These are phyloP conservation scores for Galerucella nymphaeae DNA, from an alignment of 2,888 invertebrate genomes.

Conservation along the genomic window DNA sequence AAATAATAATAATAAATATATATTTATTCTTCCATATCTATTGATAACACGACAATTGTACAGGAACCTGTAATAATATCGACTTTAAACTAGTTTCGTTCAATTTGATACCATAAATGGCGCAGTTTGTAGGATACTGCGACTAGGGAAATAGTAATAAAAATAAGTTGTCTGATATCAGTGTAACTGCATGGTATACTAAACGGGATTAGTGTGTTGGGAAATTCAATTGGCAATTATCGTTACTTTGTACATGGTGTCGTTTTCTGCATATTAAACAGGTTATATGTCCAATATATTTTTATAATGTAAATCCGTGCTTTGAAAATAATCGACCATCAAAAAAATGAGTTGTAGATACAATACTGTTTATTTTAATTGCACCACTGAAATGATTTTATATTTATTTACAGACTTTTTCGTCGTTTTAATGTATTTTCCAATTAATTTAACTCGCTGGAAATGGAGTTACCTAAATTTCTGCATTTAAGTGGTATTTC, in stretches of 20 bases:
- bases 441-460: neutral
- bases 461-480: conserved; percentile 7
- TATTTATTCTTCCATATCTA: too few relatives aligned
- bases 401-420: too few relatives aligned
- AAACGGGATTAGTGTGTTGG: neutral
- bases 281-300: neutral
- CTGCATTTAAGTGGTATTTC: conserved; percentile 5
- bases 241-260: neutral
- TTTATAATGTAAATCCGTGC: too few relatives aligned
- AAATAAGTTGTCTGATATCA: conserved; percentile 4
- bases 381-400: too few relatives aligned
- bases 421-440: neutral
- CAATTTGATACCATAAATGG: conserved; percentile 8
- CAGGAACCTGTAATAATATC: too few relatives aligned
- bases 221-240: neutral
- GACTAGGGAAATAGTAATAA: conserved; percentile 12
- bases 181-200: neutral
- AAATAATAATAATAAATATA: too few relatives aligned
- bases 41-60: too few relatives aligned
- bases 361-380: too few relatives aligned
- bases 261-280: neutral
- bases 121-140: conserved; percentile 17
- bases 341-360: too few relatives aligned
- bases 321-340: too few relatives aligned
- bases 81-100: too few relatives aligned